Conservation (phyloP, 2,888 invertebrate species). For the Gibbula magus region DNA sequence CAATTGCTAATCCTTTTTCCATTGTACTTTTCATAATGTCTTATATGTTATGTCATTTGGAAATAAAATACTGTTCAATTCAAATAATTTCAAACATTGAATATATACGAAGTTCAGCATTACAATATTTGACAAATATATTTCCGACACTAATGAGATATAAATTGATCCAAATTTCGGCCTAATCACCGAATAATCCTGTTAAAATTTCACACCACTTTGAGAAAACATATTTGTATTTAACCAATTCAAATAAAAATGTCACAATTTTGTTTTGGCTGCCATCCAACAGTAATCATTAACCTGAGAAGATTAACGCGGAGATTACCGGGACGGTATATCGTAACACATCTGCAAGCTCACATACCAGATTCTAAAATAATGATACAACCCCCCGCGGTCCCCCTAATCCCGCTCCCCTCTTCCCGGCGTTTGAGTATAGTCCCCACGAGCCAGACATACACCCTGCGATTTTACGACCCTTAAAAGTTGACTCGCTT, state of each 20-base stretch:
- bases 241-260: neutral
- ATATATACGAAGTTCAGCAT: no score
- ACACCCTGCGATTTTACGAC: neutral
- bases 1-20: no score
- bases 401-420: neutral
- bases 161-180: neutral
- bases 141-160: neutral
- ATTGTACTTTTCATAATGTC: no score
- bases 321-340: neutral
- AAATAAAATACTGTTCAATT: no score
- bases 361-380: neutral
- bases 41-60: no score
- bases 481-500: neutral
- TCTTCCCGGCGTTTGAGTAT: neutral
- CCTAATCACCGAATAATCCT: constrained; percentile 8
- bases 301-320: neutral
- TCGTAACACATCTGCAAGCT: neutral
- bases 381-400: neutral
- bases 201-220: neutral
- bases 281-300: neutral
- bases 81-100: no score
- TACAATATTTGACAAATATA: no score
- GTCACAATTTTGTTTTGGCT: neutral
- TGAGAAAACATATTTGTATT: neutral
- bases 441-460: neutral